Evolutionary conservation across 1,140 invertebrate genomes (phyloP).

Genomic region (Galendromus occidentalis): DNA sequence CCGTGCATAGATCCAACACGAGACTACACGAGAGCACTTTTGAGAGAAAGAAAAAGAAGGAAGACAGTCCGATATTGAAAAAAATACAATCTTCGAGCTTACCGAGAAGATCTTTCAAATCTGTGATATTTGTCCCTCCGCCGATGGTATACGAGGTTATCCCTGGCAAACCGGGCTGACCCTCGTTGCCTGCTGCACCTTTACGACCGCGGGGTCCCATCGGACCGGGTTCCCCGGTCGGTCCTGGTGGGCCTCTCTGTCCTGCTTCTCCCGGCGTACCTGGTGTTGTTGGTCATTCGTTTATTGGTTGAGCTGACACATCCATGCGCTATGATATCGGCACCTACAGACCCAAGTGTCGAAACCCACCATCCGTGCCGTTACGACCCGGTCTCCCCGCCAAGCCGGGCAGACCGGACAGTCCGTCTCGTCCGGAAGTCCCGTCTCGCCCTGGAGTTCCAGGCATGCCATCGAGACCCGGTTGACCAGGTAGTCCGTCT

Average conservation of each 20-base stretch:
- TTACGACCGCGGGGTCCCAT: constrained; percentile 20
- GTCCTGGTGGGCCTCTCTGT: constrained; percentile 20
- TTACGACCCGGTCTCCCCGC: constrained; percentile 17
- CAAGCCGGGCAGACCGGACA: constrained; percentile 17
- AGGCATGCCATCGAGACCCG: constrained; percentile 18
- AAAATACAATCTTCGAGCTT: no score
- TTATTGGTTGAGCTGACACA: neutral
- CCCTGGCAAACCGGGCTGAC: constrained; percentile 21
- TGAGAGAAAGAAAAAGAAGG: no score
- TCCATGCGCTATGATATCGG: neutral
- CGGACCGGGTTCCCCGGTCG: constrained; percentile 21
- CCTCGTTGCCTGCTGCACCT: constrained; percentile 22
- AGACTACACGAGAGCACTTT: no score
- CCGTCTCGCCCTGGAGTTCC: constrained; percentile 18
- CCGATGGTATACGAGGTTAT: constrained; percentile 6
- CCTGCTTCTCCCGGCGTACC: neutral
- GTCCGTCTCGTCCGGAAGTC: constrained; percentile 16
- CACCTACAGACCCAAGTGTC: no score
- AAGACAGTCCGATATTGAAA: no score
- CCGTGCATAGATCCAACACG: no score
- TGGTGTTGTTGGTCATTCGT: neutral
- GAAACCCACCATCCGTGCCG: constrained; percentile 18
- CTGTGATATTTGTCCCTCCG: neutral
- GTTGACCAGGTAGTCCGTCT: constrained; percentile 14
- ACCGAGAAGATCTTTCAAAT: neutral